Evolutionary conservation across 2,888 invertebrate genomes (phyloP).

Genomic region (Pediacus dermestoides): DNA sequence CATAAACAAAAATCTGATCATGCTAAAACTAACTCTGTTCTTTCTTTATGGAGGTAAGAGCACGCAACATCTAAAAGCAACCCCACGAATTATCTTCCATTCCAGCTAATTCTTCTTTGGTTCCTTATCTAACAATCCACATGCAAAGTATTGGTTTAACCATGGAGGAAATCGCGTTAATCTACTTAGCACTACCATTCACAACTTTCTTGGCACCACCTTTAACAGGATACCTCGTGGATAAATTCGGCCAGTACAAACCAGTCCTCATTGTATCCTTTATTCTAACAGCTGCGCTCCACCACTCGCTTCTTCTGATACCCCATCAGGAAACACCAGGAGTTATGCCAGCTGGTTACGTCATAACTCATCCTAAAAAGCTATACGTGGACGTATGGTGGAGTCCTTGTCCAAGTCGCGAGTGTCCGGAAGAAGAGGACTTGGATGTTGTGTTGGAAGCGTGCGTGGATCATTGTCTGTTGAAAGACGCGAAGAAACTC

Average conservation of each 20-base stretch:
- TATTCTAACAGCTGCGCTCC: conserved; percentile 72
- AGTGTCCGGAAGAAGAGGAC: conserved; percentile 72
- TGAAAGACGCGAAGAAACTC: conserved; percentile 48
- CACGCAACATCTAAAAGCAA: conserved; percentile 3
- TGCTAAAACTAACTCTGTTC: conserved; percentile 78
- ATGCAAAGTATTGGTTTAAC: conserved; percentile 87
- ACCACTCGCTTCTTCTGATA: conserved; percentile 74
- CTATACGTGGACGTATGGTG: conserved; percentile 77
- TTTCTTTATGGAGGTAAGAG: conserved; percentile 75
- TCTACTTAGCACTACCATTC: conserved; percentile 81
- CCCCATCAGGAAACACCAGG: conserved; percentile 78
- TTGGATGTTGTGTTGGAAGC: conserved; percentile 69
- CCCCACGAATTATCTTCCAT: conserved; percentile 28
- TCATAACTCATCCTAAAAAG: conserved; percentile 69
- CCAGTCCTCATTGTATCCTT: conserved; percentile 76
- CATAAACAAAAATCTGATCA: conserved; percentile 74
- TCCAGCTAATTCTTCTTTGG: conserved; percentile 74
- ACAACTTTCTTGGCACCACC: conserved; percentile 84
- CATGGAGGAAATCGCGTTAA: conserved; percentile 81
- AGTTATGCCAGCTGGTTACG: conserved; percentile 70
- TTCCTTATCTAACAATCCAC: conserved; percentile 85
- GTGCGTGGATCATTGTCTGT: conserved; percentile 69
- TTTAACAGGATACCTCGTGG: conserved; percentile 78
- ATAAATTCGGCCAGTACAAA: conserved; percentile 83
- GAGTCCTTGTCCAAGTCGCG: conserved; percentile 76